These are phyloP conservation scores for Ambastaia sidthimunki DNA, from an alignment of 2,797 vertebrate species.

Conservation along the genomic window DNA sequence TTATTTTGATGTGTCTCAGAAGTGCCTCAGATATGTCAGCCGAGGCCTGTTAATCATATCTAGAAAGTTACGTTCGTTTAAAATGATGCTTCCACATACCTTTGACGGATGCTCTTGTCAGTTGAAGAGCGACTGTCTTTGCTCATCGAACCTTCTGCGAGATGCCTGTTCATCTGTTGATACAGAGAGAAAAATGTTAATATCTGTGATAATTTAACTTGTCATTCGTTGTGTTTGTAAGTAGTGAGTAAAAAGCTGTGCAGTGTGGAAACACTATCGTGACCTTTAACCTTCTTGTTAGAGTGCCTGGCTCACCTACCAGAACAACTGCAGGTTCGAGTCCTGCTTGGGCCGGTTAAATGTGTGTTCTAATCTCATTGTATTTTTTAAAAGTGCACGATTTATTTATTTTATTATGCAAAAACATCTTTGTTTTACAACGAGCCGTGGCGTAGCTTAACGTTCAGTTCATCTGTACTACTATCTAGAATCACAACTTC, in stretches of 20 bases:
- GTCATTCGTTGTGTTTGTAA: neutral
- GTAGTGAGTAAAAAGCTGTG: too few relatives aligned
- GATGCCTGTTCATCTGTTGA: conserved; percentile 7
- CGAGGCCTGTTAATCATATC: conserved; percentile 36
- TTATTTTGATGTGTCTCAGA: conserved; percentile 58
- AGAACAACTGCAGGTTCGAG: too few relatives aligned
- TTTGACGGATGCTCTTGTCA: conserved; percentile 22
- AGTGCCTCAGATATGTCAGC: too few relatives aligned
- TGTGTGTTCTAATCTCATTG: neutral
- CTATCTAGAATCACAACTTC: neutral
- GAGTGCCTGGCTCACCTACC: too few relatives aligned
- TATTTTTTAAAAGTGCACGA: neutral
- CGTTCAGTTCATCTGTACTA: neutral
- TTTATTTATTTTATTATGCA: conserved; percentile 1
- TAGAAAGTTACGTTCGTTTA: conserved; percentile 14
- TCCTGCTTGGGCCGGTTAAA: too few relatives aligned
- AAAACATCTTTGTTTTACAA: neutral
- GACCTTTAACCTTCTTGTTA: too few relatives aligned
- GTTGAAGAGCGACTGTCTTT: conserved; percentile 1
- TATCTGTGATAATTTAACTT: neutral
- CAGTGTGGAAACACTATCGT: too few relatives aligned
- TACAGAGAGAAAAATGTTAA: conserved; percentile 4
- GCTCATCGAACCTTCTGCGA: conserved; percentile 17
- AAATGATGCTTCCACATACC: neutral
- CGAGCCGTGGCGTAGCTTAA: neutral